Evolutionary conservation across 1,140 invertebrate species (phyloP).

Genomic region (Zaprionus camerounensis): DNA sequence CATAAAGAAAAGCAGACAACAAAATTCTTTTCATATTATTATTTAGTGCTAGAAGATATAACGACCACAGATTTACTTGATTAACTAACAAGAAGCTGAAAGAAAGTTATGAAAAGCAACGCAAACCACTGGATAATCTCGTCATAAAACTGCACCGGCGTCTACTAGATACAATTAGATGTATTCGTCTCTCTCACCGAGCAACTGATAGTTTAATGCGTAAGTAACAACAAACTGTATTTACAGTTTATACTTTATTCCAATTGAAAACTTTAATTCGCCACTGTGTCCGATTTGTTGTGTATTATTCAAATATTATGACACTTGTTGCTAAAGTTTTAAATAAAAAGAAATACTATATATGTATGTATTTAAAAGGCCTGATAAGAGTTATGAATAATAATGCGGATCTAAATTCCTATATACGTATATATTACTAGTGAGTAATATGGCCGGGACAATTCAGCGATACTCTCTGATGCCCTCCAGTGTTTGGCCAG

Average conservation of each 20-base stretch:
- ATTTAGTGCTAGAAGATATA: slow-evolving; percentile 41
- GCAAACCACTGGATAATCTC: slow-evolving; percentile 30
- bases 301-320: slow-evolving; percentile 9
- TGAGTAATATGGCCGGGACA: slow-evolving; percentile 41
- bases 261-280: background rate
- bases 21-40: slow-evolving; percentile 34
- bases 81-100: slow-evolving; percentile 29
- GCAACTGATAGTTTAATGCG: slow-evolving; percentile 28
- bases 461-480: slow-evolving; percentile 21
- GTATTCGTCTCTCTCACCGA: slow-evolving; percentile 27
- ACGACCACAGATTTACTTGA: slow-evolving; percentile 35
- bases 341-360: background rate
- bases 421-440: slow-evolving; percentile 10
- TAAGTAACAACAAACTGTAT: slow-evolving; percentile 26
- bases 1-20: slow-evolving; percentile 16
- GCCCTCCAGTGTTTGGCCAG: slow-evolving; percentile 33
- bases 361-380: background rate
- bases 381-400: slow-evolving; percentile 52
- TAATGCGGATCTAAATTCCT: slow-evolving; percentile 39
- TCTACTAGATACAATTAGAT: slow-evolving; percentile 18
- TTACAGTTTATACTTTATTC: background rate
- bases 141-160: slow-evolving; percentile 32
- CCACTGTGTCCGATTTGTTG: slow-evolving; percentile 5
- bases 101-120: slow-evolving; percentile 24
- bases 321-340: slow-evolving; percentile 32